These are phyloP conservation scores for Pteropus rufus DNA, from an alignment of 2,797 vertebrate species.

Conservation along the genomic window DNA sequence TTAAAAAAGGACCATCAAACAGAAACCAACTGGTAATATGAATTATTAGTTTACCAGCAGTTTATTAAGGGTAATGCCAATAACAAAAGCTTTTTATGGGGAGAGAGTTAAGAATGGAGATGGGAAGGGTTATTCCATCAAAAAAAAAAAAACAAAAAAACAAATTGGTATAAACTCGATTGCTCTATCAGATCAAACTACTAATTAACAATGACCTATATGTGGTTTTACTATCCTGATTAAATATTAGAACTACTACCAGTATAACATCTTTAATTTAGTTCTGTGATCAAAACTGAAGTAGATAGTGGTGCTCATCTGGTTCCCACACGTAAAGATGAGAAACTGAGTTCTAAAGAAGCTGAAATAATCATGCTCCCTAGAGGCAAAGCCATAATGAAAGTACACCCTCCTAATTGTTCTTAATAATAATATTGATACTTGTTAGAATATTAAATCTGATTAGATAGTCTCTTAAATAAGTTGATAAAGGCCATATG, in stretches of 20 bases:
- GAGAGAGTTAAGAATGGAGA: not conserved
- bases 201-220: not conserved
- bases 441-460: not conserved
- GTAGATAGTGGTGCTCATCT: not conserved
- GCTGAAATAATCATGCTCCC: not conserved
- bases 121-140: not conserved
- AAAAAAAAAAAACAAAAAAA: not conserved
- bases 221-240: not conserved
- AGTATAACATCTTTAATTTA: not conserved
- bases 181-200: not conserved
- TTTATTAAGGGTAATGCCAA: not conserved
- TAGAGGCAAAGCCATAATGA: not conserved
- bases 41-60: not conserved
- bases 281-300: not conserved
- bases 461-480: not conserved
- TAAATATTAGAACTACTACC: not conserved
- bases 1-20: not conserved
- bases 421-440: not conserved
- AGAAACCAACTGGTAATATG: not conserved
- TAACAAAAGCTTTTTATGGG: not conserved
- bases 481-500: not conserved
- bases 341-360: not conserved
- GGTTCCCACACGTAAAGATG: not conserved
- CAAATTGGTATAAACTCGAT: not conserved
- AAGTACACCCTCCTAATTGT: not conserved